Percentiles rank a stretch among this genome's conserved stretches.
phyloP scores from a whole-genome alignment of 2,113 vertebrate species.

The Sminthopsis crassicaudata region DNA sequence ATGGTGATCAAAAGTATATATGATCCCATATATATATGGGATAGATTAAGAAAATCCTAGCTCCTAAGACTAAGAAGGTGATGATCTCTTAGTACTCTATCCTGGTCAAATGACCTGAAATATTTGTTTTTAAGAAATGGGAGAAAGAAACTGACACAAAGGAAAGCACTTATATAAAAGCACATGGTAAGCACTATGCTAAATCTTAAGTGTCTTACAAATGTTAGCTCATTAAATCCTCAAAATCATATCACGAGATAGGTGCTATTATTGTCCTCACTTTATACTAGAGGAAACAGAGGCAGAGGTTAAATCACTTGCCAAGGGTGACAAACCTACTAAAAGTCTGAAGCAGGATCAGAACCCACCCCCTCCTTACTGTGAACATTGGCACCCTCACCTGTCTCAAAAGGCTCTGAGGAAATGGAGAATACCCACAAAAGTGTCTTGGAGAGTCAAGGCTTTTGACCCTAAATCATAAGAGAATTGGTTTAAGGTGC shows the following conservation, averaged over 20 bases:
- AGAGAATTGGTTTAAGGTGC: background rate
- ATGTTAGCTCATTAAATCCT: background rate
- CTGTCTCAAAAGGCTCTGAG: too few species aligned
- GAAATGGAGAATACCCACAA: too few species aligned
- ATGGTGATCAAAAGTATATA: background rate
- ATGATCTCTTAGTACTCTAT: background rate
- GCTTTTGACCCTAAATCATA: too few species aligned
- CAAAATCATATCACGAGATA: background rate
- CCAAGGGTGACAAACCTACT: background rate
- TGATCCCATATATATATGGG: background rate
- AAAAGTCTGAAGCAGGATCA: background rate
- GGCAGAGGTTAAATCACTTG: too few species aligned
- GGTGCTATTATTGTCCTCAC: background rate
- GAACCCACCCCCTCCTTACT: background rate
- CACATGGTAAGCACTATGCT: background rate
- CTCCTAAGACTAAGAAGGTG: background rate
- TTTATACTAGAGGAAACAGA: background rate
- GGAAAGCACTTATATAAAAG: too few species aligned
- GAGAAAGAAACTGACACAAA: too few species aligned
- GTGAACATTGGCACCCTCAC: background rate
- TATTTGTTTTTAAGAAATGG: background rate
- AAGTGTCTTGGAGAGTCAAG: too few species aligned
- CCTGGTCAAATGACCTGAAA: background rate
- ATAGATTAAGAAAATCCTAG: too few species aligned
- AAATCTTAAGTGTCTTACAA: background rate